Percentiles rank a stretch among this genome's conserved stretches.
Evolutionary conservation across 2,797 vertebrate species (phyloP).

Genomic region (Rhinichthys osculus): DNA sequence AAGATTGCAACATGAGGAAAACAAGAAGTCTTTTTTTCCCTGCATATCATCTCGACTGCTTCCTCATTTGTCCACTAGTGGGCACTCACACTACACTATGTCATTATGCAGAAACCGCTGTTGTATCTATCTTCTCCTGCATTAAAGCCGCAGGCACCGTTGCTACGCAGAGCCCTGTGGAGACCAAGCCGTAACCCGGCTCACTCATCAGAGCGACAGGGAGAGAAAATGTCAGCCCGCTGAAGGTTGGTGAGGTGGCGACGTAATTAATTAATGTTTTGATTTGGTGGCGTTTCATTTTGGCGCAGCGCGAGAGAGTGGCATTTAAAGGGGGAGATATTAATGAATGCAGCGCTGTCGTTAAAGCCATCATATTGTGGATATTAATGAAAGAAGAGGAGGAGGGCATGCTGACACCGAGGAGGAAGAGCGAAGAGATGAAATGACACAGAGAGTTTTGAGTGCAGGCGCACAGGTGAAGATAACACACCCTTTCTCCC

Average conservation of each 20-base stretch:
- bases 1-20: neutral
- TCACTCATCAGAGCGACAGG: constrained; percentile 69
- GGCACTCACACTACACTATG: constrained; percentile 75
- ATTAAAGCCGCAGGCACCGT: constrained; percentile 31
- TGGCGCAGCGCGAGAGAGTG: constrained; percentile 68
- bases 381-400: constrained; percentile 67
- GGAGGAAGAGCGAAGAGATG: constrained; percentile 25
- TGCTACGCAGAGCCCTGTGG: constrained; percentile 63
- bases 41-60: neutral
- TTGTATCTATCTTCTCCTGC: constrained; percentile 11
- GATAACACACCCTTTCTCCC: neutral
- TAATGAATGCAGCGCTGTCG: constrained; percentile 55
- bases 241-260: constrained; percentile 70
- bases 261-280: constrained; percentile 78
- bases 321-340: constrained; percentile 72
- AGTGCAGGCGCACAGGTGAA: constrained; percentile 1
- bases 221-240: constrained; percentile 67
- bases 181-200: constrained; percentile 59
- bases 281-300: constrained; percentile 74
- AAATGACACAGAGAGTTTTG: constrained; percentile 29
- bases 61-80: constrained; percentile 70
- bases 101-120: constrained; percentile 24
- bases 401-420: constrained; percentile 34
- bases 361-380: constrained; percentile 68
- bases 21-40: neutral